These are phyloP conservation scores for Cercocebus atys DNA, from an alignment of 2,113 vertebrate genomes.

Conservation along the genomic window DNA sequence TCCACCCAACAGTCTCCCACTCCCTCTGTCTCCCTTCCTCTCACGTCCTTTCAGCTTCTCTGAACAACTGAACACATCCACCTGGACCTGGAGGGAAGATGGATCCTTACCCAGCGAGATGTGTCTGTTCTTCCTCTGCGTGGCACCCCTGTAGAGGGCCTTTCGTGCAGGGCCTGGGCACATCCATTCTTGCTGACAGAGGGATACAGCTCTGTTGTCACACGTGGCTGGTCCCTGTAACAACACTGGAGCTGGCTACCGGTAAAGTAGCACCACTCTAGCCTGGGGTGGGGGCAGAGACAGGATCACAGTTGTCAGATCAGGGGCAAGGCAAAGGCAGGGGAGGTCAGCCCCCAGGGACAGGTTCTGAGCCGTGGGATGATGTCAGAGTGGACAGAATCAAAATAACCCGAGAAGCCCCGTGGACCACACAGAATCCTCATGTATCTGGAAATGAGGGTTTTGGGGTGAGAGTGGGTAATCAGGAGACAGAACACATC, in stretches of 20 bases:
- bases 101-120: constrained; percentile 28
- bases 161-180: background rate
- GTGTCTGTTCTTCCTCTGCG: constrained; percentile 26
- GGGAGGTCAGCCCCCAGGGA: background rate
- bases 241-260: background rate
- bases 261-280: background rate
- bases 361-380: background rate
- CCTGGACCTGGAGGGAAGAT: background rate
- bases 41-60: background rate
- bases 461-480: background rate
- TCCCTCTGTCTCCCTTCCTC: background rate
- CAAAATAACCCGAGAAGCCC: background rate
- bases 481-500: background rate
- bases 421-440: background rate
- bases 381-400: background rate
- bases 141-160: constrained; percentile 24
- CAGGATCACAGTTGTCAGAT: background rate
- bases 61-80: background rate
- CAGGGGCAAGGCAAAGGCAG: background rate
- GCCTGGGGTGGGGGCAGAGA: background rate
- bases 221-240: constrained; percentile 40
- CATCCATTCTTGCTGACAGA: constrained; percentile 42
- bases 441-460: background rate
- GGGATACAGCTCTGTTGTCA: constrained; percentile 37
- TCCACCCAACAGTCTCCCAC: background rate